A percentile compares a stretch with the other conserved stretches of the same genome.
These are phyloP conservation scores for Drosophila antonietae DNA, from an alignment of 2,888 invertebrate genomes.

Conservation along the genomic window DNA sequence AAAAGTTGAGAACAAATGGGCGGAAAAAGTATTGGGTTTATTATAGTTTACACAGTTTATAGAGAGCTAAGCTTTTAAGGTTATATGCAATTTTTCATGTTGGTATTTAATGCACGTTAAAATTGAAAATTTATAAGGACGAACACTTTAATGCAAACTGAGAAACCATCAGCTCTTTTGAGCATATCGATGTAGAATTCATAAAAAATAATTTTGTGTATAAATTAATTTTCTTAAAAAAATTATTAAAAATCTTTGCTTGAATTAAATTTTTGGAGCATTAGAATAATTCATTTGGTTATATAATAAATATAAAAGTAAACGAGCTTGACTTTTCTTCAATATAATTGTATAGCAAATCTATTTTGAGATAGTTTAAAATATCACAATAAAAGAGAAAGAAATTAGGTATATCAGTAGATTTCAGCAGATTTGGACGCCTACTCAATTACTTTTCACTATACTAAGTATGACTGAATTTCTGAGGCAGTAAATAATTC, in stretches of 20 bases:
- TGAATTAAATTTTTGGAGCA: too few relatives aligned
- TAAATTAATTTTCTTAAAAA: too few relatives aligned
- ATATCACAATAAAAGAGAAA: background rate
- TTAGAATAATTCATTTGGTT: background rate
- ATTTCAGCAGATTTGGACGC: too few relatives aligned
- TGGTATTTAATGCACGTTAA: background rate
- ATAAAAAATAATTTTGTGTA: too few relatives aligned
- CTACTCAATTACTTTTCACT: background rate
- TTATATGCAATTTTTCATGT: background rate
- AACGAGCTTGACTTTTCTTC: too few relatives aligned
- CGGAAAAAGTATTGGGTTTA: background rate
- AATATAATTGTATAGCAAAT: too few relatives aligned
- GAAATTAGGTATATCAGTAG: background rate
- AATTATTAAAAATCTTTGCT: too few relatives aligned
- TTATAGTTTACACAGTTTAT: constrained; percentile 4
- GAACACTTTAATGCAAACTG: background rate
- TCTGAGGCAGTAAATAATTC: background rate
- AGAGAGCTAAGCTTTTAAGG: background rate
- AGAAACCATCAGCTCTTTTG: background rate
- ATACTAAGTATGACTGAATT: background rate
- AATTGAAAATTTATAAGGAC: background rate
- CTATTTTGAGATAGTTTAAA: too few relatives aligned
- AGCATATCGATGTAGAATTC: background rate
- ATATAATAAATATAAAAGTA: background rate
- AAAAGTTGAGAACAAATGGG: constrained; percentile 1